Evolutionary conservation across 2,113 vertebrate genomes (phyloP).

Genomic region (Gasterosteus nipponicus): DNA sequence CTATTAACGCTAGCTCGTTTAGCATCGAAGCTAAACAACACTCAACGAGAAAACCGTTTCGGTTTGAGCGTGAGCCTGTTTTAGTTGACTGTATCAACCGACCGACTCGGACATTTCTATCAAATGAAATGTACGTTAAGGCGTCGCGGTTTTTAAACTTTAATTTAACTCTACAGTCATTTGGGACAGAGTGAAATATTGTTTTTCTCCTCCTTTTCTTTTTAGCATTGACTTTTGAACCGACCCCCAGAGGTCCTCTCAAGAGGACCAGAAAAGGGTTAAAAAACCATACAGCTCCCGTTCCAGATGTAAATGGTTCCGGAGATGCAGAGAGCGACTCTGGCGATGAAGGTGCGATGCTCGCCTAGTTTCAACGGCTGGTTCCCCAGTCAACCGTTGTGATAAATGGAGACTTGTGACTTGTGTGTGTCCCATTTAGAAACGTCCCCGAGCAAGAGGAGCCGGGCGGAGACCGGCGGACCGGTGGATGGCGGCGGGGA

Average conservation of each 20-base stretch:
- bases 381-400: background rate
- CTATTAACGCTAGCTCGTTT: conserved; percentile 21
- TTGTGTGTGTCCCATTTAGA: background rate
- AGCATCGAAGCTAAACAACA: conserved; percentile 4
- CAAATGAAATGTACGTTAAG: background rate
- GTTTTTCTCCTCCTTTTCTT: background rate
- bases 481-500: background rate
- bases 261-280: conserved; percentile 44
- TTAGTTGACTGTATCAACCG: background rate
- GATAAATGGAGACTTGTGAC: background rate
- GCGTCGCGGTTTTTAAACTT: background rate
- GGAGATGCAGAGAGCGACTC: conserved; percentile 27
- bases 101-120: no score
- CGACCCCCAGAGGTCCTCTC: conserved; percentile 54
- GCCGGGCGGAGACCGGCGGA: background rate
- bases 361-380: background rate
- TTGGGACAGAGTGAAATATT: background rate
- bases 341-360: conserved; percentile 51
- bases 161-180: background rate
- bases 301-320: conserved; percentile 42
- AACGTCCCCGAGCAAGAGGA: conserved; percentile 63
- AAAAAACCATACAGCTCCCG: background rate
- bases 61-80: background rate
- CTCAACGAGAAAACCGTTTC: background rate
- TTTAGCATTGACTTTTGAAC: conserved; percentile 29